Base-by-base conservation (phyloP, 2,888 invertebrate genomes). In the Diarsia brunnea region DNA sequence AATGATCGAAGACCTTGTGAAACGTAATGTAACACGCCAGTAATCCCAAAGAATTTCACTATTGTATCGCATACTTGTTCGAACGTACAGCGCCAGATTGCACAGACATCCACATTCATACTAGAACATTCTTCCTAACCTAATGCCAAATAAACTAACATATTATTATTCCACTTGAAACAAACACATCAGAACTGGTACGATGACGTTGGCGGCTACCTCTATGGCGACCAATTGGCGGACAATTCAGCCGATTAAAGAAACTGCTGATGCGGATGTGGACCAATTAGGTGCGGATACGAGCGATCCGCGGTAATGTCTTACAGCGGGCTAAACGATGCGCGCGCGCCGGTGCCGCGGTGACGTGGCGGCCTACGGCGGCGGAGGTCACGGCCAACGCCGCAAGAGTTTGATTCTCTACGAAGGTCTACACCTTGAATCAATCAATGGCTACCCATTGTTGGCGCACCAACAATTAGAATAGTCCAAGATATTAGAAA, bases 221-320 rank as follows among this genome's bases (percentile, higher is more conserved):
- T 64, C 74, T 61, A 31, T 49, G 38, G 60, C 76, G 86, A 55
- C 86, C 92, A 93, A 94, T 93, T 93, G 91, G 89, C 89, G 89
- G 90, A 89, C 92, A 90, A 91, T 93, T 93, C 91, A 86, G 86
- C 91, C 69, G 90, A 93, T 93, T 91, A 92, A 78, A 91, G 91
- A 90, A 91, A 92, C 92, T 92, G 92, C 90, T 84, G 84, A 80
- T 70, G 87, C 91, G 94, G 94, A 94, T 92, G 91, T 90, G 88
- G 82, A 84, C 90, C 92, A 93, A 92, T 94, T 93, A 90, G 82
- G 69, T 78, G 88, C 91, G 92, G 93, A 94, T 93, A 93, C 92
- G 91, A 91, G 88, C 89, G 90, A 92, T 93, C 91, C 86, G 80
- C 84, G 86, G 75, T 86, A 80, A 83, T 77, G 60, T 80, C 84